A percentile compares a stretch with the other conserved stretches of the same genome.
phyloP scores from a whole-genome alignment of 1,140 invertebrate species.

The Dendrolimus kikuchii region DNA sequence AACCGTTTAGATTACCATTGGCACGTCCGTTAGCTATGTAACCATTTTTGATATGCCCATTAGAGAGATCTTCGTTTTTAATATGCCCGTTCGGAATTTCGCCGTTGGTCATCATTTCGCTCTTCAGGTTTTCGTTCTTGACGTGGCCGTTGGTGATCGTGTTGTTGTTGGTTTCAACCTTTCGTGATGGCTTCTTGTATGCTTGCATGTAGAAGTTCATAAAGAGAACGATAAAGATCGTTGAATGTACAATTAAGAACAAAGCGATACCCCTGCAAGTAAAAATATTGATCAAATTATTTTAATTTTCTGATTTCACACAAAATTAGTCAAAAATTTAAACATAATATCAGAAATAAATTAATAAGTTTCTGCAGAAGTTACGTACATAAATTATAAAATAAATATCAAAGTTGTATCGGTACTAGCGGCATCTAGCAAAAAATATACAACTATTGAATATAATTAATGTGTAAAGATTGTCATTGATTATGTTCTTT shows the following conservation, averaged over 20 bases:
- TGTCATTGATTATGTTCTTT: too few relatives aligned
- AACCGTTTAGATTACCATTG: conserved; percentile 3
- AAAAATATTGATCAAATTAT: conserved; percentile 1
- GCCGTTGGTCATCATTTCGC: conserved; percentile 12
- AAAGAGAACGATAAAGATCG: conserved; percentile 93
- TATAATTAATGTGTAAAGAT: too few relatives aligned
- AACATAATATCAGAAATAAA: not conserved
- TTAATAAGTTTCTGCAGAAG: too few relatives aligned
- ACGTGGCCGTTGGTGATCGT: conserved; percentile 35
- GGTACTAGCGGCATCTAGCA: too few relatives aligned
- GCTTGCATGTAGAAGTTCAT: conserved; percentile 92
- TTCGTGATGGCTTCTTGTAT: conserved; percentile 73
- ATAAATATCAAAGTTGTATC: not conserved
- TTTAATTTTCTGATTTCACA: too few relatives aligned
- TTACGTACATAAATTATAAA: not conserved
- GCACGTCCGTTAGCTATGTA: conserved; percentile 1
- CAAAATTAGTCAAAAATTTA: not conserved
- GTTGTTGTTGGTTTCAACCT: conserved; percentile 32
- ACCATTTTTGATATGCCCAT: conserved; percentile 22
- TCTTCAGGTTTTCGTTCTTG: conserved; percentile 15
- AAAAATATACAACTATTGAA: too few relatives aligned
- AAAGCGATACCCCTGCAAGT: conserved; percentile 76
- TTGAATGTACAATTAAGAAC: conserved; percentile 87
- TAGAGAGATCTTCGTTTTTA: conserved; percentile 14
- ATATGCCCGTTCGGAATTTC: conserved; percentile 17